Evolutionary conservation across 2,113 vertebrate genomes (phyloP), one percentile per base, ranked within the genome.

Genomic region (Pelodiscus sinensis): DNA sequence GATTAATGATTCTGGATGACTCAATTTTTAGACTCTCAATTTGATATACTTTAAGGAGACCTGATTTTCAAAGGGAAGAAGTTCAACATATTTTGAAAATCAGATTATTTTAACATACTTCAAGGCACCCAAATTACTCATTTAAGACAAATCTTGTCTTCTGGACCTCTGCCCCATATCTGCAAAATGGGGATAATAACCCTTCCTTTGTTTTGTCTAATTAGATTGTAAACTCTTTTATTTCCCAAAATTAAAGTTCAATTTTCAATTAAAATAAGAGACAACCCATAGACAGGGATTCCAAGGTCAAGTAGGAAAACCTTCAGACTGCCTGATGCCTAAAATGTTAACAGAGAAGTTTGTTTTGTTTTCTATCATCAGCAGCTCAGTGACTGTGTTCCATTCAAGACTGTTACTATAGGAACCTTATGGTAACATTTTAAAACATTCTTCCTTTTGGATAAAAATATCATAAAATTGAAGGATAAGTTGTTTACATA

Each of bases 381-480:
- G 84, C 89, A 93, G 85, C 25, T 79, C 22, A 81, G n/a, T 73
- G 90, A 82, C 89, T 93, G 71, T 86, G 25, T 79, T 96, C 84
- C 82, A 90, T 95, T 96, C 96, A 95, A 91, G 94, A 94, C 60
- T 92, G 91, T 96, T 97, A 92, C 96, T 96, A 95, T 93, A 96
- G 91, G 90, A 96, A 97, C 90, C 25, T 85, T 85, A 84, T 55
- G 24, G 84, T 82, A 97, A 94, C 92, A 94, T 93, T 94, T 88
- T 86, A 97, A 94, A 91, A 87, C 96, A 96, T 93, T 21, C 90
- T 93, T 94, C 89, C 90, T 96, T 96, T 97, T 94, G 94, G 95
- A 92, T 97, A 93, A 95, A 97, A 97, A 96, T 97, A 97, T 95
- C 96, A 97, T 84, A 95, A 97, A 96, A 96, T 96, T 97, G 96